phyloP scores from a whole-genome alignment of 2,797 vertebrate genomes.

The Acanthurus tractus region DNA sequence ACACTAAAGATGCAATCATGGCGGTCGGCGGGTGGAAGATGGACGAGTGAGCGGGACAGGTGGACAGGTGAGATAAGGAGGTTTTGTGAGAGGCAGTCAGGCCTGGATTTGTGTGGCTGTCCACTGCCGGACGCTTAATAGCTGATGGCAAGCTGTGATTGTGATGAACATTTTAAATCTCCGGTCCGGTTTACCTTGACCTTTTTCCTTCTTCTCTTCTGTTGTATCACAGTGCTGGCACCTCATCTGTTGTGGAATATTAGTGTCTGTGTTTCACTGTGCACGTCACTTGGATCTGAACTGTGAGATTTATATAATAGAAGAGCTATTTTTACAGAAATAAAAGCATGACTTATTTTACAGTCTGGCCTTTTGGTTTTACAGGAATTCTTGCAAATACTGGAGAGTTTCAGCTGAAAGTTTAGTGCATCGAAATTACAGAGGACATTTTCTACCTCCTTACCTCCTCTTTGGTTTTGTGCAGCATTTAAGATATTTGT shows the following conservation, averaged over 20 bases:
- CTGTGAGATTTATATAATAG: conserved; percentile 56
- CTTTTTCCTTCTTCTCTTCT: conserved; percentile 77
- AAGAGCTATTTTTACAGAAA: conserved; percentile 40
- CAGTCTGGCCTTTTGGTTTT: conserved; percentile 10
- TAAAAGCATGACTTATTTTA: conserved; percentile 54
- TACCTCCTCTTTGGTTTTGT: background rate
- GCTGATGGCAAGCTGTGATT: conserved; percentile 85
- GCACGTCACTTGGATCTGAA: conserved; percentile 41
- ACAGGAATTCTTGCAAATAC: conserved; percentile 17
- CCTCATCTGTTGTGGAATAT: conserved; percentile 60
- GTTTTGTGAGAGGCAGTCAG: conserved; percentile 82
- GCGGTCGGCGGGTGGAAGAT: conserved; percentile 76
- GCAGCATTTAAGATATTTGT: background rate
- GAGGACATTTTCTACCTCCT: background rate
- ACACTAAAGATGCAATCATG: conserved; percentile 86
- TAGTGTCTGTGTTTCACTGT: conserved; percentile 71
- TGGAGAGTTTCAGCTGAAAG: conserved; percentile 12
- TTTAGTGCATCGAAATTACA: conserved; percentile 11
- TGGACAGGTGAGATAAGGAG: conserved; percentile 88
- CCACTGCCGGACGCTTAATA: conserved; percentile 82
- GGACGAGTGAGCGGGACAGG: conserved; percentile 85
- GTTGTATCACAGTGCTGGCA: conserved; percentile 49
- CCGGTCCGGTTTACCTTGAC: conserved; percentile 81
- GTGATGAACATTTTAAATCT: conserved; percentile 86
- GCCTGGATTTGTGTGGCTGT: conserved; percentile 83